These are phyloP conservation scores for Mormyrus lacerda DNA, from an alignment of 2,113 vertebrate species.

Conservation along the genomic window DNA sequence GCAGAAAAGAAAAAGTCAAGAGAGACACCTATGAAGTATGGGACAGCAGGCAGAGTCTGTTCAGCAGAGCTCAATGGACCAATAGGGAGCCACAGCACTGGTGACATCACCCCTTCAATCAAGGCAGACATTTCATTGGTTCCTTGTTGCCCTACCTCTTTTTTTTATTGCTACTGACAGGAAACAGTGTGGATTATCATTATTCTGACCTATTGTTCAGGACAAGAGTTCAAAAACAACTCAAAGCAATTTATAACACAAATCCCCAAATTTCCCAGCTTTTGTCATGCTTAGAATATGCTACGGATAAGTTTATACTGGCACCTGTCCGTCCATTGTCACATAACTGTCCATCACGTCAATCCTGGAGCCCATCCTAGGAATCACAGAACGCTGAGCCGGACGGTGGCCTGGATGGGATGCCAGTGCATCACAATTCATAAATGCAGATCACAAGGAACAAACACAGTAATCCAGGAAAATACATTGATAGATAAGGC, in stretches of 20 bases:
- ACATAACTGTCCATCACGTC: neutral
- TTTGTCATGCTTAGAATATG: neutral
- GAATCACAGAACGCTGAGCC: neutral
- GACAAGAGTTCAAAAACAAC: neutral
- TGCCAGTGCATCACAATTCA: neutral
- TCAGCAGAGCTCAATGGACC: neutral
- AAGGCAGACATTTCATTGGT: neutral
- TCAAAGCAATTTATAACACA: neutral
- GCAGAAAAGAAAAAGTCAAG: neutral
- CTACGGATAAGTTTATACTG: neutral
- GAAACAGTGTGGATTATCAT: neutral
- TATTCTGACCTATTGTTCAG: neutral
- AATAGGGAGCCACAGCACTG: neutral
- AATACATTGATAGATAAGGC: neutral
- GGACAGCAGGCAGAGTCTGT: neutral
- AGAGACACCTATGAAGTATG: neutral
- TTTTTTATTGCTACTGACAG: neutral
- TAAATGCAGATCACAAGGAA: neutral
- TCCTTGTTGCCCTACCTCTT: neutral
- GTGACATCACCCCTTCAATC: neutral
- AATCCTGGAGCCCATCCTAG: neutral
- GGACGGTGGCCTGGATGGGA: neutral
- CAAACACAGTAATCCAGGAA: neutral
- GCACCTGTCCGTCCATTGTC: neutral
- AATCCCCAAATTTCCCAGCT: neutral